Evolutionary conservation across 2,797 vertebrate species (phyloP).

Genomic region (Pseudomugil gertrudae): DNA sequence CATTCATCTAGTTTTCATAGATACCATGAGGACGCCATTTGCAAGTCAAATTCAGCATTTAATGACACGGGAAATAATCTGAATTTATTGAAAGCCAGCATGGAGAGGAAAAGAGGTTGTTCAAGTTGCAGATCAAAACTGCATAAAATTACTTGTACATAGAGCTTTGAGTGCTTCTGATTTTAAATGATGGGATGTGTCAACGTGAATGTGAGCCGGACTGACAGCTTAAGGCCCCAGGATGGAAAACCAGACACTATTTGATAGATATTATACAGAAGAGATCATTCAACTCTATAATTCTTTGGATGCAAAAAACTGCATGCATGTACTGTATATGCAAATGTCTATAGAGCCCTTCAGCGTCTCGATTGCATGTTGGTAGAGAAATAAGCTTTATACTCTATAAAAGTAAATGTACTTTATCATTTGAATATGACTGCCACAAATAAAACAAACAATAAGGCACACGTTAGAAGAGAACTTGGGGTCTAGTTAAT

Average conservation of each 20-base stretch:
- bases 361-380: neutral
- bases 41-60: constrained; percentile 76
- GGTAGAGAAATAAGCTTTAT: neutral
- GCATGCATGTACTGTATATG: neutral
- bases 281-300: constrained; percentile 29
- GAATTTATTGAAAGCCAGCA: constrained; percentile 71
- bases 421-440: neutral
- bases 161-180: constrained; percentile 55
- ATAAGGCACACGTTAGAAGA: neutral
- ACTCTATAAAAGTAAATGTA: neutral
- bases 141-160: constrained; percentile 65
- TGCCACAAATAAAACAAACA: neutral
- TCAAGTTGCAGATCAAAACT: constrained; percentile 68
- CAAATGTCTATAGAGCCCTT: neutral
- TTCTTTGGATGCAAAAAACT: constrained; percentile 17
- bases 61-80: constrained; percentile 76
- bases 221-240: constrained; percentile 37
- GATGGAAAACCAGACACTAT: constrained; percentile 23
- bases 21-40: constrained; percentile 69
- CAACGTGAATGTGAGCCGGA: constrained; percentile 55
- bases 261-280: constrained; percentile 46
- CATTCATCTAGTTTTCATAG: constrained; percentile 59
- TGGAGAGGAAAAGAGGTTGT: constrained; percentile 63
- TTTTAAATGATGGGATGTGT: constrained; percentile 62
- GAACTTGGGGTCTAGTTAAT: neutral